Evolutionary conservation across 2,113 vertebrate genomes (phyloP), one percentile per base, ranked within the genome.

Genomic region (Tichodroma muraria): DNA sequence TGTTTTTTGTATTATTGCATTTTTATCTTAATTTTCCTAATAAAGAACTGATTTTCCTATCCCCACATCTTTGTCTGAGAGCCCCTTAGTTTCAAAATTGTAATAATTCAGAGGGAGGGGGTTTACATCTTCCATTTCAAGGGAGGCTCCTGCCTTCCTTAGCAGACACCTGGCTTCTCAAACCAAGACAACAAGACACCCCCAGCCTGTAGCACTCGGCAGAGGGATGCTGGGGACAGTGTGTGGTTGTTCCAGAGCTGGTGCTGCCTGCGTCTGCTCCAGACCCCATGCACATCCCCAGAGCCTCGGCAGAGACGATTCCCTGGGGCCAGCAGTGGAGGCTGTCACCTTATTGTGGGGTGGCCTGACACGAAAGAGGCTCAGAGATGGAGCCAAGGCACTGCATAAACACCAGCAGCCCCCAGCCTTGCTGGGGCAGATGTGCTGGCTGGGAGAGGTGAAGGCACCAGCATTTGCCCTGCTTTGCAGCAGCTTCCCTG

Each of bases 271-370:
- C n/a, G 30, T 28, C 44, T 69, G 59, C 64, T 80, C 69, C 77
- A 89, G 57, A 38, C 13, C 25, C 63, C 6, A 0, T 0, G 11
- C 2, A 1, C 17, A 1, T 45, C 16, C 3, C 38, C 4, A 0
- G 4, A 23, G 21, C 28, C 75, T 59, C 3, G 9, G 49, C 83
- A 71, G 2, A 5, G 52, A 33, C 6, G 6, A 60, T 30, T 40
- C 60, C 42, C 42, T 7, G 42, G 28, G 33, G 25, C 59, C 4
- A 8, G 7, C 28, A 80, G 60, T 1, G 25, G 27, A 44, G 23
- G 56, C 19, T 28, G 65, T 37, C 79, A 30, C 3, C 38, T 59
- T 22, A 2, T 49, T 8, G 9, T 49, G 59, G n/a, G 24, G 38
- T 59, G 52, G 59, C 53, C 68, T 54, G 68, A 30, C 6, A 7